Evolutionary conservation across 2,888 invertebrate genomes (phyloP).

Genomic region (Calameuta pallipes): DNA sequence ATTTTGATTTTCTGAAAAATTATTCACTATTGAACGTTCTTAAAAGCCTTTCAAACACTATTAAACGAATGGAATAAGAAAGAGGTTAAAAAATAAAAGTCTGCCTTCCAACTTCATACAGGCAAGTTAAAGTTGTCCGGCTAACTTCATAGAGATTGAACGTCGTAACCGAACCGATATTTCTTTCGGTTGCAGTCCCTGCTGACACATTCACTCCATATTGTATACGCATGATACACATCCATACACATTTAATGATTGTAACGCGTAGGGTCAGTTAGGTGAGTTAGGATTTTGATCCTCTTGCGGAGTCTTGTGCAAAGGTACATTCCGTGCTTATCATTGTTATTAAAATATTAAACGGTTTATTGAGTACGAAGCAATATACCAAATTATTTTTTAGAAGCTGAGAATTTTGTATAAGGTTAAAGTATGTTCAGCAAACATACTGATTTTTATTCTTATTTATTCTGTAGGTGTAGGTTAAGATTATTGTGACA

Average conservation of each 20-base stretch:
- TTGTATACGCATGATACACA: not conserved
- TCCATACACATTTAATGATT: not conserved
- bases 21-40: too few species aligned
- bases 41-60: too few species aligned
- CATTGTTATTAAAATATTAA: not conserved
- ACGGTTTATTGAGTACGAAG: not conserved
- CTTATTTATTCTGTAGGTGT: not conserved
- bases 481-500: not conserved
- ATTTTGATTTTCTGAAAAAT: too few species aligned
- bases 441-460: not conserved
- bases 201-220: not conserved
- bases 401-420: not conserved
- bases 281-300: not conserved
- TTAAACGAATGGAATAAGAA: too few species aligned
- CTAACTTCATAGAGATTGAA: too few species aligned
- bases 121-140: too few species aligned
- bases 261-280: not conserved
- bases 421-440: not conserved
- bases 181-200: too few species aligned
- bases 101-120: too few species aligned
- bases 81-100: too few species aligned
- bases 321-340: not conserved
- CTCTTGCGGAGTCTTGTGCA: not conserved
- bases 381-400: not conserved
- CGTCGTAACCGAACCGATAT: too few species aligned